Evolutionary conservation across 1,140 invertebrate genomes (phyloP).

Genomic region (Drosophila obscura): DNA sequence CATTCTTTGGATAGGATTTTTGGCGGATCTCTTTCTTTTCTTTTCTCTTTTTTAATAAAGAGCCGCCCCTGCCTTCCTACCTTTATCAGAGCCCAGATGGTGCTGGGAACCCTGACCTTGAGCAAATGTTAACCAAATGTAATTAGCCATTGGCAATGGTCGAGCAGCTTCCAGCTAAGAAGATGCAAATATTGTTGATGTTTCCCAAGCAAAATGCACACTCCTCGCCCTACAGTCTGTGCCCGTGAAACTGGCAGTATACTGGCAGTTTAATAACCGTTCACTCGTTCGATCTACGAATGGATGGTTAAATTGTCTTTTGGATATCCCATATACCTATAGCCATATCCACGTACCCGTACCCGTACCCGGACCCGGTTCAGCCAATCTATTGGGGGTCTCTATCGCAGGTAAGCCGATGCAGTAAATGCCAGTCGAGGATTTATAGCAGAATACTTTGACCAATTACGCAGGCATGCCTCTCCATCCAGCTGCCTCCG

Average conservation of each 20-base stretch:
- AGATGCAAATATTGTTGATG: not conserved
- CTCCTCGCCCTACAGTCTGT: too few relatives aligned
- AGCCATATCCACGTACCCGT: not conserved
- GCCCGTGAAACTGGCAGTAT: too few relatives aligned
- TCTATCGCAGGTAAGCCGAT: slow-evolving; percentile 20
- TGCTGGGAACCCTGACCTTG: slow-evolving; percentile 23
- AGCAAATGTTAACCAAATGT: not conserved
- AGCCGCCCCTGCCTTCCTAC: not conserved
- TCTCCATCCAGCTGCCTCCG: not conserved
- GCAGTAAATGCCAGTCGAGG: slow-evolving; percentile 54
- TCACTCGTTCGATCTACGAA: slow-evolving; percentile 33
- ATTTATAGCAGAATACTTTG: slow-evolving; percentile 76
- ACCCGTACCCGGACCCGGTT: slow-evolving; percentile 1
- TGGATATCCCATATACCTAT: not conserved
- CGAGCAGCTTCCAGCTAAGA: too few relatives aligned
- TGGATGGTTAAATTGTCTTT: slow-evolving; percentile 41
- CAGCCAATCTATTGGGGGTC: slow-evolving; percentile 31
- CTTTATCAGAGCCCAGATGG: slow-evolving; percentile 24
- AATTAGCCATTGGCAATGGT: slow-evolving; percentile 20
- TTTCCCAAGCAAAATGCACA: too few relatives aligned
- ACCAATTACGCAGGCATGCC: slow-evolving; percentile 74
- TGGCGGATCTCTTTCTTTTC: not conserved
- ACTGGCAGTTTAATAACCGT: slow-evolving; percentile 48
- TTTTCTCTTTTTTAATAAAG: not conserved
- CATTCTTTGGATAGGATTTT: too few relatives aligned